Base-by-base conservation (phyloP, 2,797 vertebrate species). In the Crenichthys baileyi region DNA sequence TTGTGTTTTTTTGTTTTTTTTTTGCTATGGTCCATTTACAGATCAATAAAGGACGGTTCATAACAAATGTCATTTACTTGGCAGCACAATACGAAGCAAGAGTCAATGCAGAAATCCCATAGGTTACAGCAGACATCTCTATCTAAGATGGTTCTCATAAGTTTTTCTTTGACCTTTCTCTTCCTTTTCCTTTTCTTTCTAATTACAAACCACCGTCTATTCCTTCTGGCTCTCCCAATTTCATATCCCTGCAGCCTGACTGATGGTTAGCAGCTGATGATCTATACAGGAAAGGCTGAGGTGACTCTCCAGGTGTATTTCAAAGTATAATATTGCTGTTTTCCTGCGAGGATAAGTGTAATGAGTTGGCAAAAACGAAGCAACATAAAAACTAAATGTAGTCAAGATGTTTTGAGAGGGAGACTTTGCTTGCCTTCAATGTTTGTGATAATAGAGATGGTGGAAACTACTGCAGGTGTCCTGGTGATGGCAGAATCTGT, bases 211-310 rank as follows among this genome's bases (percentile, higher is more conserved):
- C 75, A n/a, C 78, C 70, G 78, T 75, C 75, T 56, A 73, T 77
- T 79, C 50, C 80, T 73, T 77, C 73, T 75, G 70, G 78, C 72
- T 65, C 46, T 84, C 68, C 81, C 88, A 80, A 77, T 55, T 81
- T 75, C 73, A 16, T 60, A 85, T 78, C 71, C 84, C 78, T 85
- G 77, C 73, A 78, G 79, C 75, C 81, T 92, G 89, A 91, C 82
- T 87, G 90, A 92, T 87, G 87, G 88, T 88, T 85, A 91, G 77
- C 86, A 91, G 85, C 90, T 86, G 88, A 92, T 92, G 89, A 88
- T 89, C 71, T 84, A 83, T 88, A 91, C 89, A 88, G 85, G 85
- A 89, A 93, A 94, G 92, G 92, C 91, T 90, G 87, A 88, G 88
- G 86, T 91, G 88, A 92, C 88, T 94, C 84, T 73, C 79, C 76